A percentile compares a stretch with the other conserved stretches of the same genome.
Evolutionary conservation across 2,888 invertebrate species (phyloP).

Genomic region (Ochropacha duplaris): DNA sequence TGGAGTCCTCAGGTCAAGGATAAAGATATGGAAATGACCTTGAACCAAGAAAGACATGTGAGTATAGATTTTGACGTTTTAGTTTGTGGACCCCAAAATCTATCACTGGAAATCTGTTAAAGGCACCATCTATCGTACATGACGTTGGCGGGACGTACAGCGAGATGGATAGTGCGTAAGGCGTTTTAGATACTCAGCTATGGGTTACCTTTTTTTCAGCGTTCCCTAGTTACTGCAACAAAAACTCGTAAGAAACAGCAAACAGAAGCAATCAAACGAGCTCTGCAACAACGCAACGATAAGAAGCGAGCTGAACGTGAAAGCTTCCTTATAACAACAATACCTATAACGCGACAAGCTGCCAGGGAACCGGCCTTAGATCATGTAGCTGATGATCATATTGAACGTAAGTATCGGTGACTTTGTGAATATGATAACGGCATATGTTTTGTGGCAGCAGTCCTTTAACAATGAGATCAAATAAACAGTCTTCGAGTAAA

Average conservation of each 20-base stretch:
- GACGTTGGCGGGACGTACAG: too few relatives aligned
- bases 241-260: conserved; percentile 99
- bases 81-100: too few relatives aligned
- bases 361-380: conserved; percentile 97
- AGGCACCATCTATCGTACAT: too few relatives aligned
- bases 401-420: conserved; percentile 85
- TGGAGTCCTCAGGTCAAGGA: conserved; percentile 99
- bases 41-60: conserved; percentile 98
- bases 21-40: conserved; percentile 99
- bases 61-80: conserved; percentile 47
- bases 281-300: conserved; percentile 97
- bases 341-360: conserved; percentile 96
- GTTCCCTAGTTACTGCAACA: conserved; percentile 98
- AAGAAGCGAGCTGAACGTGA: conserved; percentile 97
- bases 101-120: too few relatives aligned
- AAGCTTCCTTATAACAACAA: conserved; percentile 97
- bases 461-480: too few relatives aligned
- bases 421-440: not conserved
- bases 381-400: conserved; percentile 93
- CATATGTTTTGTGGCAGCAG: not conserved
- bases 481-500: too few relatives aligned
- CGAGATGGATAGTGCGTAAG: too few relatives aligned
- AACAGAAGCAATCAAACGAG: conserved; percentile 97
- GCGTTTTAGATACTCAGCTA: too few relatives aligned
- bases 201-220: conserved; percentile 69